These are phyloP conservation scores for Melanotaenia nigrans DNA, from an alignment of 2,797 vertebrate species.

Conservation along the genomic window DNA sequence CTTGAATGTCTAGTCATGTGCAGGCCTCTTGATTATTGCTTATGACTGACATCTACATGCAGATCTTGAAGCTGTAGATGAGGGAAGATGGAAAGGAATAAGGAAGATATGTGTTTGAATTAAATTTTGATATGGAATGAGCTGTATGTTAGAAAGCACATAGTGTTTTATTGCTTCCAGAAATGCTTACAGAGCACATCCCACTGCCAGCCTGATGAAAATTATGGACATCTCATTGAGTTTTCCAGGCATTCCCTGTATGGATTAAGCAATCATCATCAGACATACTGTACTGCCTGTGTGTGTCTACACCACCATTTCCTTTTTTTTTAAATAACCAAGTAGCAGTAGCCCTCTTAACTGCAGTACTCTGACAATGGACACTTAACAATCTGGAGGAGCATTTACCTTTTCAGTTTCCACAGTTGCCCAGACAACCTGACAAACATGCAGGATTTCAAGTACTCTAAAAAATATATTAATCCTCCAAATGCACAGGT, in stretches of 20 bases:
- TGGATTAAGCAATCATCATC: slow-evolving; percentile 61
- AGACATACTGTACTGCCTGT: slow-evolving; percentile 40
- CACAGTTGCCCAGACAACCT: background rate
- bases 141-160: slow-evolving; percentile 24
- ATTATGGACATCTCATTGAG: slow-evolving; percentile 61
- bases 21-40: slow-evolving; percentile 2
- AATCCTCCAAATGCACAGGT: background rate
- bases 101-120: slow-evolving; percentile 16
- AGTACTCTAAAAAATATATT: background rate
- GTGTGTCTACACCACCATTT: slow-evolving; percentile 24
- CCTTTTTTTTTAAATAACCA: background rate
- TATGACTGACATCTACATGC: slow-evolving; percentile 11
- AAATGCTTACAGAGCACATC: slow-evolving; percentile 59
- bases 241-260: slow-evolving; percentile 65
- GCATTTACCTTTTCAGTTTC: slow-evolving; percentile 29
- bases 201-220: slow-evolving; percentile 38
- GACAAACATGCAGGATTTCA: background rate
- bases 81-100: slow-evolving; percentile 12
- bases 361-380: slow-evolving; percentile 19
- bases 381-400: slow-evolving; percentile 28
- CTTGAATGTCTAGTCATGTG: slow-evolving; percentile 12
- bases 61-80: background rate
- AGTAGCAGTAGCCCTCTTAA: slow-evolving; percentile 16
- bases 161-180: slow-evolving; percentile 50
- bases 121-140: slow-evolving; percentile 26